Evolutionary conservation across 53 echinoderm and acorn worm species (phyloP).

Genomic region (Mesocentrotus franciscanus): DNA sequence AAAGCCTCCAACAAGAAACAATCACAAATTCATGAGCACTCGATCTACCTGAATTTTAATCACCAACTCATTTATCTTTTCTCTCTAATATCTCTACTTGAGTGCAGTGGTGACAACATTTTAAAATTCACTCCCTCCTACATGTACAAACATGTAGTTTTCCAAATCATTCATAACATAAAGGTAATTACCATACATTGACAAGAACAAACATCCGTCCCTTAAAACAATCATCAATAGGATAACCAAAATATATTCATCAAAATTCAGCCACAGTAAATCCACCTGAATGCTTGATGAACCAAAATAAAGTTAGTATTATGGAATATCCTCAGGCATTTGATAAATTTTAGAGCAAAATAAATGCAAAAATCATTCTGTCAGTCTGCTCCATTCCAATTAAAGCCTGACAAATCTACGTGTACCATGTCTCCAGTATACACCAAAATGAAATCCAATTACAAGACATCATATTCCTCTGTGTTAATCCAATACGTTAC

Average conservation of each 20-base stretch:
- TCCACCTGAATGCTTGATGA: not conserved
- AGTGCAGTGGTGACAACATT: too few species aligned
- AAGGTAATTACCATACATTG: not conserved
- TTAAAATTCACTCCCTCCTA: too few species aligned
- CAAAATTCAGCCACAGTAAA: not conserved
- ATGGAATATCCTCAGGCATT: not conserved
- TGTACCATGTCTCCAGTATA: not conserved
- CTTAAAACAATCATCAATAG: not conserved
- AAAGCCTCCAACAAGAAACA: too few species aligned
- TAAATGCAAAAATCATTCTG: not conserved
- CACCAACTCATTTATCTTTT: too few species aligned
- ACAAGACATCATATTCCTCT: not conserved
- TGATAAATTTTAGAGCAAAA: not conserved
- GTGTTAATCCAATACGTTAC: not conserved
- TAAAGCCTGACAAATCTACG: not conserved
- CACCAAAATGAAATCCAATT: not conserved
- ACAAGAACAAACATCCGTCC: not conserved
- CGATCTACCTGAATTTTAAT: too few species aligned
- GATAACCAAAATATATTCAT: not conserved
- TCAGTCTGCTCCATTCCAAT: not conserved
- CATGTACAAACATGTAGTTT: too few species aligned
- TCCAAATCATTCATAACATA: too few species aligned
- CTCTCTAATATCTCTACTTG: too few species aligned
- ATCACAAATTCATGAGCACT: too few species aligned
- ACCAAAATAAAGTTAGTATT: not conserved